These are phyloP conservation scores for Brachionus rotundiformis DNA, from an alignment of 1,140 invertebrate genomes.

Conservation along the genomic window DNA sequence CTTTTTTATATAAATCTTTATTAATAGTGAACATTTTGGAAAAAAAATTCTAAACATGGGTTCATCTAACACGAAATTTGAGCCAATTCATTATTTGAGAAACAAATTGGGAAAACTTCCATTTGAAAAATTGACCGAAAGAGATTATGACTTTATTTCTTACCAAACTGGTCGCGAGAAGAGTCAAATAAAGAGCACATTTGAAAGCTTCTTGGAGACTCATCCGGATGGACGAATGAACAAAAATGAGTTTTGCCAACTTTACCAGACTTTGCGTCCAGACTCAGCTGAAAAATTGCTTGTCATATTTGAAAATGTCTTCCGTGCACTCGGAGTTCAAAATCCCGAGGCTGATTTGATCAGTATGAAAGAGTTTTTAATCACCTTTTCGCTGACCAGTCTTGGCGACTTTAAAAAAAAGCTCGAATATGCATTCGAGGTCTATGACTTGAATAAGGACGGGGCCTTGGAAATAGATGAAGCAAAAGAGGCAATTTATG, in stretches of 20 bases:
- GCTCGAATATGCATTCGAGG: slow-evolving; percentile 44
- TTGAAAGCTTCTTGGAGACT: not conserved
- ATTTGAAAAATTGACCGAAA: not conserved
- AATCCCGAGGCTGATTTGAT: not conserved
- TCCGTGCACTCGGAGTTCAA: not conserved
- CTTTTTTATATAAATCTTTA: not conserved
- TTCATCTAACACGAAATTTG: not conserved
- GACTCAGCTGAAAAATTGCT: slow-evolving; percentile 8
- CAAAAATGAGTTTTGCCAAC: not conserved
- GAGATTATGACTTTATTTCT: slow-evolving; percentile 4
- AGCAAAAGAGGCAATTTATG: slow-evolving; percentile 4
- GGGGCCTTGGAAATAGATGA: not conserved
- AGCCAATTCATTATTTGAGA: not conserved
- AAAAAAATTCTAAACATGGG: slow-evolving; percentile 14
- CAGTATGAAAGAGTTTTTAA: slow-evolving; percentile 33
- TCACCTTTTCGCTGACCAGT: not conserved
- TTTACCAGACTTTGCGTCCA: not conserved
- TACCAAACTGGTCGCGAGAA: not conserved
- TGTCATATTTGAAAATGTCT: not conserved
- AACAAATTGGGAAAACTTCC: not conserved
- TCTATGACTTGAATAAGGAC: slow-evolving; percentile 1
- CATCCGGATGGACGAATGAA: slow-evolving; percentile 46
- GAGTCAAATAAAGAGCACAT: not conserved
- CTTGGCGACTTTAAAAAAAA: slow-evolving; percentile 18
- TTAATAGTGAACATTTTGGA: not conserved